Percentiles rank a stretch among this genome's conserved stretches.
Conservation (phyloP, 2,888 invertebrate species). For the Nemapogon koenigi region DNA sequence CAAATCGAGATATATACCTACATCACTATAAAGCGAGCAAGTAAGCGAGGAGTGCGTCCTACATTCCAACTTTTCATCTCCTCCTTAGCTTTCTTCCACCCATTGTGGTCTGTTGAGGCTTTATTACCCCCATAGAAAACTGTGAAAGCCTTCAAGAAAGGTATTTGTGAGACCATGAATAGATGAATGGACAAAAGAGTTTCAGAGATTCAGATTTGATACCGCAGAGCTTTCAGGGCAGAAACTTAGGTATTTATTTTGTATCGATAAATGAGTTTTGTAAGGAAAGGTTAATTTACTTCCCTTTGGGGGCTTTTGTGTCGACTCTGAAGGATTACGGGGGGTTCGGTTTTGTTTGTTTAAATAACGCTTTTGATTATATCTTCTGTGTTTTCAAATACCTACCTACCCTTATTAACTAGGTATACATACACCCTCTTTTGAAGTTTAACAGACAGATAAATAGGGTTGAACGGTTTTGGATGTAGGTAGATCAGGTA, state of each 20-base stretch:
- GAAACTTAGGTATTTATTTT: not conserved
- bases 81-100: slow-evolving; percentile 47
- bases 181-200: slow-evolving; percentile 38
- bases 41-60: slow-evolving; percentile 51
- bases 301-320: slow-evolving; percentile 17
- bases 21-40: slow-evolving; percentile 31
- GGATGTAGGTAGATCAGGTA: too few relatives aligned
- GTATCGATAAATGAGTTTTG: slow-evolving; percentile 58
- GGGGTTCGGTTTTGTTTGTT: too few relatives aligned
- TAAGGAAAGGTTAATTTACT: slow-evolving; percentile 50
- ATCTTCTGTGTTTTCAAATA: too few relatives aligned
- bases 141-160: slow-evolving; percentile 56
- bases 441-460: too few relatives aligned
- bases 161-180: slow-evolving; percentile 57
- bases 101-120: slow-evolving; percentile 57
- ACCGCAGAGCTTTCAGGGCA: too few relatives aligned
- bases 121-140: slow-evolving; percentile 62
- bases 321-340: too few relatives aligned
- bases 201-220: slow-evolving; percentile 10
- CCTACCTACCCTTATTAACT: too few relatives aligned
- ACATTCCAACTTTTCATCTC: slow-evolving; percentile 62
- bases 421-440: too few relatives aligned
- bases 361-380: too few relatives aligned
- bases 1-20: too few relatives aligned
- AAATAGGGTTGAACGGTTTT: too few relatives aligned